phyloP scores from a whole-genome alignment of 2,797 vertebrate species.

The Liparis tanakae region DNA sequence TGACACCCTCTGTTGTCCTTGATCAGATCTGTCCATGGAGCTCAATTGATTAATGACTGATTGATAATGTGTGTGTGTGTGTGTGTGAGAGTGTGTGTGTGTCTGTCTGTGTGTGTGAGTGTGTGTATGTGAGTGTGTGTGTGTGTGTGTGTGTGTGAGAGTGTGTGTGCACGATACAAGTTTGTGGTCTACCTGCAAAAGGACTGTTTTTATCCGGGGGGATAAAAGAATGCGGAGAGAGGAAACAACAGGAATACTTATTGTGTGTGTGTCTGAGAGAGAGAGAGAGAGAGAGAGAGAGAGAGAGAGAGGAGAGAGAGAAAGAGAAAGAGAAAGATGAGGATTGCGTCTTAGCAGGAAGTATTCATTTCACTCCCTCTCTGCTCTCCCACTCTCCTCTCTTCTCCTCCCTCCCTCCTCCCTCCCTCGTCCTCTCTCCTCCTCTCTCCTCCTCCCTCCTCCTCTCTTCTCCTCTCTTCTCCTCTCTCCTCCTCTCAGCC shows the following conservation, averaged over 20 bases:
- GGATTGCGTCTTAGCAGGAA: constrained; percentile 48
- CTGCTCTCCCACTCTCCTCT: constrained; percentile 45
- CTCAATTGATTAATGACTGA: constrained; percentile 9
- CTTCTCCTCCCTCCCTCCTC: no score
- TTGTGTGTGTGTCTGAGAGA: constrained; percentile 41
- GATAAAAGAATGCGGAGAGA: constrained; percentile 38
- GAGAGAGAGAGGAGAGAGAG: no score
- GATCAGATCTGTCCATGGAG: constrained; percentile 8
- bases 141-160: no score
- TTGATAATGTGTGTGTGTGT: constrained; percentile 17
- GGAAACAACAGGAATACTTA: constrained; percentile 58
- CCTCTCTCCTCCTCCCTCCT: constrained; percentile 13
- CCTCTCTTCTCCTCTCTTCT: no score
- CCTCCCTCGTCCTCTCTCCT: constrained; percentile 15
- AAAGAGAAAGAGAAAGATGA: constrained; percentile 37
- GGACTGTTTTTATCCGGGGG: constrained; percentile 50
- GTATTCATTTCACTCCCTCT: constrained; percentile 65
- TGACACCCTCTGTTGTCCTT: constrained; percentile 8
- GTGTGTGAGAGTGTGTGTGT: no score
- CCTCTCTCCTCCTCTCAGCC: constrained; percentile 39
- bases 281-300: no score
- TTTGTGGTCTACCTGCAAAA: constrained; percentile 37
- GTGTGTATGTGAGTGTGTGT: no score
- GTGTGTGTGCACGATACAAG: constrained; percentile 6
- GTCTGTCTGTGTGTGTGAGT: no score